phyloP scores from a whole-genome alignment of 2,888 invertebrate genomes.

The Hydroisotoma schaefferi region DNA sequence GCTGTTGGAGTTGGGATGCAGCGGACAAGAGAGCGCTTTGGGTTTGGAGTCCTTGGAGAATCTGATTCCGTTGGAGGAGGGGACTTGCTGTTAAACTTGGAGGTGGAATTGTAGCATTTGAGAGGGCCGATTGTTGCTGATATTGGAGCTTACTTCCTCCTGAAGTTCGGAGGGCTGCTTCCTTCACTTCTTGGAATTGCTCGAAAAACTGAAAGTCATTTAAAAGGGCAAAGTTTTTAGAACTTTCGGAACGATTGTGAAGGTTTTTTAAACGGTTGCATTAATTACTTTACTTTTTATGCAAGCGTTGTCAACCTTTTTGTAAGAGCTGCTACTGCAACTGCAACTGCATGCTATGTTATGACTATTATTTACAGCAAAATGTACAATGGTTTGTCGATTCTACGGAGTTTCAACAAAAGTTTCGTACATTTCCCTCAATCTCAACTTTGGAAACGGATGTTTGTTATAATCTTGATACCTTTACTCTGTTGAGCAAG shows the following conservation, averaged over 20 bases:
- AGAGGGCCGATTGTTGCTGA: slow-evolving; percentile 12
- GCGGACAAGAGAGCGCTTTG: slow-evolving; percentile 37
- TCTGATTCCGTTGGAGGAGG: slow-evolving; percentile 36
- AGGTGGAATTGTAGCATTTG: slow-evolving; percentile 18
- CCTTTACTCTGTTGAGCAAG: no score
- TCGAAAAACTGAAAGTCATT: slow-evolving; percentile 75
- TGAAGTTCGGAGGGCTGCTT: slow-evolving; percentile 63
- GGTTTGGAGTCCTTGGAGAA: slow-evolving; percentile 36
- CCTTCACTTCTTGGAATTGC: slow-evolving; percentile 96
- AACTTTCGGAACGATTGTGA: neutral
- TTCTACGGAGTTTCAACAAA: no score
- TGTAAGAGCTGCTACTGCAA: no score
- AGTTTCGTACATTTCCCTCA: no score
- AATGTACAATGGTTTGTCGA: no score
- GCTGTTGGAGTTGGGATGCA: slow-evolving; percentile 35
- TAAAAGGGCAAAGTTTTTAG: neutral
- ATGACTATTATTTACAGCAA: no score
- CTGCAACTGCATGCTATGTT: no score
- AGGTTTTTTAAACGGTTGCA: no score
- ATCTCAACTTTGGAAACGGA: no score
- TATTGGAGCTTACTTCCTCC: slow-evolving; percentile 28
- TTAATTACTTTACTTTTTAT: slow-evolving; percentile 4
- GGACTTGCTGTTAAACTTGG: slow-evolving; percentile 37
- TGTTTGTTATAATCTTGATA: no score
- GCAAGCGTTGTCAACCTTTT: slow-evolving; percentile 4